Evolutionary conservation across 2,797 vertebrate species (phyloP).

Genomic region (Pelodytes ibericus): DNA sequence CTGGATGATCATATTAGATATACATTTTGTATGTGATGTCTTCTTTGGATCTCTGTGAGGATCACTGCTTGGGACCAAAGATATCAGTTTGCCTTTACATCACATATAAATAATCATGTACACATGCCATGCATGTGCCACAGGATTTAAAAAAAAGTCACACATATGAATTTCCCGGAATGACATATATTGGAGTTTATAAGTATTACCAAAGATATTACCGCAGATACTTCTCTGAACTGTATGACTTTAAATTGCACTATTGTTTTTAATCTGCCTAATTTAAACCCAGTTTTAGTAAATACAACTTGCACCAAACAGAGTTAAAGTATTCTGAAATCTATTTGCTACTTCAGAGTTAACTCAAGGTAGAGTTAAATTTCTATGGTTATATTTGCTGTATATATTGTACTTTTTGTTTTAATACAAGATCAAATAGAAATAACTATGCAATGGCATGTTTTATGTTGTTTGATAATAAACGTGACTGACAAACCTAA

Average conservation of each 20-base stretch:
- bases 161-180: neutral
- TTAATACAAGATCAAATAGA: conserved; percentile 26
- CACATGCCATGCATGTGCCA: conserved; percentile 40
- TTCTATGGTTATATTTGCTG: conserved; percentile 38
- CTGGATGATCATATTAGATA: neutral
- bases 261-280: conserved; percentile 59
- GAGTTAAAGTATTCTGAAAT: conserved; percentile 10
- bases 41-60: neutral
- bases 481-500: neutral
- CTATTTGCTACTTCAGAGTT: conserved; percentile 14
- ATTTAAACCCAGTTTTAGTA: conserved; percentile 60
- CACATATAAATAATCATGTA: neutral
- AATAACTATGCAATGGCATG: conserved; percentile 17
- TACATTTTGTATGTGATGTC: neutral
- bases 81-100: neutral
- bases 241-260: conserved; percentile 60
- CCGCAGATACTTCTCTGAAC: conserved; percentile 50
- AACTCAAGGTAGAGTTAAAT: conserved; percentile 13
- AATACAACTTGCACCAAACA: conserved; percentile 42
- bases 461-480: conserved; percentile 24
- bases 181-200: neutral
- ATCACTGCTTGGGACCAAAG: neutral
- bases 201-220: conserved; percentile 58
- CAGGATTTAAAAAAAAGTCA: conserved; percentile 1
- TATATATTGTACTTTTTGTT: conserved; percentile 34